Conservation (phyloP, 2,113 vertebrate species). For the Trematocara unimaculatum region DNA sequence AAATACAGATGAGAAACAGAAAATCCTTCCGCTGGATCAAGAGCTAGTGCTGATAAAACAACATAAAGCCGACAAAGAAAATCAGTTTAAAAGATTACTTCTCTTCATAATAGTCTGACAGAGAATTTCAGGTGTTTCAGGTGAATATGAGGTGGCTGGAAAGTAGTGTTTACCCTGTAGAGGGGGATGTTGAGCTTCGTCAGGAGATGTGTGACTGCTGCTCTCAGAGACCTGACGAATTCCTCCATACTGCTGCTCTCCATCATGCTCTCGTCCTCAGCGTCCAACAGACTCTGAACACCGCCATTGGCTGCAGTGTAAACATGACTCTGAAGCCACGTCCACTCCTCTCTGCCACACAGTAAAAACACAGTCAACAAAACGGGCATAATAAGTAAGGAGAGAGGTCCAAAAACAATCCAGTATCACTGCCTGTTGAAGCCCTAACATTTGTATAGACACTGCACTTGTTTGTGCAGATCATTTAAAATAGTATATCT, state of each 20-base stretch:
- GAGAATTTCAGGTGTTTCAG: background rate
- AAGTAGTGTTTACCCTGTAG: conserved; percentile 59
- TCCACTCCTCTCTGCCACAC: conserved; percentile 72
- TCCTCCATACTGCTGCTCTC: conserved; percentile 54
- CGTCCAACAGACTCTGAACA: conserved; percentile 26
- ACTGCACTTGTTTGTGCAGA: background rate
- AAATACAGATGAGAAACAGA: background rate
- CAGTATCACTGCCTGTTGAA: background rate
- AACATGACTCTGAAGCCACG: conserved; percentile 70
- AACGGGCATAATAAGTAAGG: background rate
- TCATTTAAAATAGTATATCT: background rate
- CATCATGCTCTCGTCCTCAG: conserved; percentile 24
- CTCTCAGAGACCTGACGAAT: conserved; percentile 63
- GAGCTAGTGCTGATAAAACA: background rate
- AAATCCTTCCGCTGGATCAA: background rate
- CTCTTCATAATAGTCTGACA: background rate
- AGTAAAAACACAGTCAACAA: background rate
- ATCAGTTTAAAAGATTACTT: background rate
- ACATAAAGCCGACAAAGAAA: background rate
- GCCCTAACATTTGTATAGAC: background rate
- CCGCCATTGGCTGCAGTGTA: conserved; percentile 35
- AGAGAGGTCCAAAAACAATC: background rate
- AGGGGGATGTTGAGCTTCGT: conserved; percentile 76
- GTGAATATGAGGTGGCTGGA: background rate
- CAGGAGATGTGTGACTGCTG: conserved; percentile 65